Conservation (phyloP, 2,113 vertebrate species). For the Mandrillus leucophaeus region DNA sequence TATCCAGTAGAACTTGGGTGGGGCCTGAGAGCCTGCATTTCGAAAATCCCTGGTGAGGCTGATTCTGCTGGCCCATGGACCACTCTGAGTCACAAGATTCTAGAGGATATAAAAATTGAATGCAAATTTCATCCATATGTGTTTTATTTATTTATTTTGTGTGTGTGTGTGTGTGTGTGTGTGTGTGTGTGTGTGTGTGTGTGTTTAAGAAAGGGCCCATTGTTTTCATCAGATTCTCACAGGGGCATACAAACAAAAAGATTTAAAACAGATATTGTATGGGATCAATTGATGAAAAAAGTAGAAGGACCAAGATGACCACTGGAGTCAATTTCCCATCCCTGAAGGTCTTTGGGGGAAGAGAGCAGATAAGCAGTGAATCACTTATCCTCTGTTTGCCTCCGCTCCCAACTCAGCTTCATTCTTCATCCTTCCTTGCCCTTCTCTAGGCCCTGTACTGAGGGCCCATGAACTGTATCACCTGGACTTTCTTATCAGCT, state of each 20-base stretch:
- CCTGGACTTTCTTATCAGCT: neutral
- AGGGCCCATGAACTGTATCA: neutral
- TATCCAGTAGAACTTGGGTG: neutral
- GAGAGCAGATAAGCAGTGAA: neutral
- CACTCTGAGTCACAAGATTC: neutral
- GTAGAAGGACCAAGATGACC: neutral
- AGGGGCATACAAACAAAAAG: neutral
- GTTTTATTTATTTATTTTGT: neutral
- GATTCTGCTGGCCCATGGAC: neutral
- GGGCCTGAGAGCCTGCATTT: neutral
- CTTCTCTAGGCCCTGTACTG: neutral
- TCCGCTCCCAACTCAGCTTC: neutral
- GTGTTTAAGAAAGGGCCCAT: neutral
- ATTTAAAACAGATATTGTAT: slow-evolving; percentile 16
- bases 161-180: too few species aligned
- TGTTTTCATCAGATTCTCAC: slow-evolving; percentile 42
- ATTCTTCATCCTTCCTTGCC: neutral
- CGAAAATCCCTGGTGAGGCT: neutral
- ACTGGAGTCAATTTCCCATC: neutral
- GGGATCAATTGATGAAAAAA: slow-evolving; percentile 22
- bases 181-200: neutral
- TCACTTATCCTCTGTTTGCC: neutral
- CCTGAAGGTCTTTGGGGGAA: neutral
- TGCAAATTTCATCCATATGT: neutral
- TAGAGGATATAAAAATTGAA: neutral